A percentile compares a stretch with the other conserved stretches of the same genome.
Evolutionary conservation across 2,113 vertebrate species (phyloP).

Genomic region (Tachuris rubrigastra): DNA sequence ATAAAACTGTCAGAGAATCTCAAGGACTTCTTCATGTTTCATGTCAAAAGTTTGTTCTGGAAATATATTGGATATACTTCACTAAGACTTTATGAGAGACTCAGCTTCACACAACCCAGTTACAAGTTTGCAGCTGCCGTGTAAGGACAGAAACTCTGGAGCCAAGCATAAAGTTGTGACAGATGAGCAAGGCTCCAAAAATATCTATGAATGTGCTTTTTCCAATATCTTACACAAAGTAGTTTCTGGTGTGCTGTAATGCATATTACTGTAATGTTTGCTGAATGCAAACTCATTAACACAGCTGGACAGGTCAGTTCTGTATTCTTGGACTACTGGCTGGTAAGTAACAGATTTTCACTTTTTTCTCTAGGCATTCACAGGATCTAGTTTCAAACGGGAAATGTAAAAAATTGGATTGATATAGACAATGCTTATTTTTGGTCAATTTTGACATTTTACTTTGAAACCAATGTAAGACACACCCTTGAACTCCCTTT

Average conservation of each 20-base stretch:
- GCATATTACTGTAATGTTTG: neutral
- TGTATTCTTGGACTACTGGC: neutral
- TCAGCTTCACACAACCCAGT: neutral
- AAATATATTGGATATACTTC: neutral
- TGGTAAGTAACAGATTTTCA: neutral
- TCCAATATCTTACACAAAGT: neutral
- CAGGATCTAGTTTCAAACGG: neutral
- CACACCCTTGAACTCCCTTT: neutral
- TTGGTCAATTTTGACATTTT: neutral
- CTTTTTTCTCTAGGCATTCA: neutral
- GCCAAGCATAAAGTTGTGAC: neutral
- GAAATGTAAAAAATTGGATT: neutral
- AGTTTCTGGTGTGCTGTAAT: neutral
- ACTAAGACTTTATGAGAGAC: neutral
- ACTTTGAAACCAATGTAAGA: neutral
- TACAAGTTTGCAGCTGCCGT: neutral
- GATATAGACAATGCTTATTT: neutral
- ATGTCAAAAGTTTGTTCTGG: neutral
- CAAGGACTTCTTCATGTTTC: neutral
- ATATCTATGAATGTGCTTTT: neutral
- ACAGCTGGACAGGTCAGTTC: neutral
- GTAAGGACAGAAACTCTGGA: neutral
- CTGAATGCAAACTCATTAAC: neutral
- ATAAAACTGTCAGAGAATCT: neutral
- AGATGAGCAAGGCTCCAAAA: neutral